These are phyloP conservation scores for Heliconius aoede DNA, from an alignment of 2,888 invertebrate species.

Conservation along the genomic window DNA sequence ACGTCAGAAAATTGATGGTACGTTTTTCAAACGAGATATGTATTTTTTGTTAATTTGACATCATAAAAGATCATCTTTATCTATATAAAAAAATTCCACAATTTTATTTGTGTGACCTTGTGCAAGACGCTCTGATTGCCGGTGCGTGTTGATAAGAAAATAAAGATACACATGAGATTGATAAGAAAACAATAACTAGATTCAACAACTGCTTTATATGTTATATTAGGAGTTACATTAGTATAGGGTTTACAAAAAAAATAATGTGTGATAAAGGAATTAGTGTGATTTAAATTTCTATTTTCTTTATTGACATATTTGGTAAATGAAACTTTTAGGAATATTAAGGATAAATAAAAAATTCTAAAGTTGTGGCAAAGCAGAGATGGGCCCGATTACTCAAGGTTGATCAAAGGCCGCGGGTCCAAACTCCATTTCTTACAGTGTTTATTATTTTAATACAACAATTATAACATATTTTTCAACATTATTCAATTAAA, in stretches of 20 bases:
- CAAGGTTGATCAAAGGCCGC: background rate
- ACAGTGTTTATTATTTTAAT: background rate
- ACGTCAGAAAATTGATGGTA: background rate
- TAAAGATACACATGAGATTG: constrained; percentile 38
- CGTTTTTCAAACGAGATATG: background rate
- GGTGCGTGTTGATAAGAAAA: constrained; percentile 39
- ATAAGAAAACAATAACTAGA: constrained; percentile 40
- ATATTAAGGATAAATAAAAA: constrained; percentile 1
- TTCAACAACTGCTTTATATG: background rate
- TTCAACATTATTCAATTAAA: background rate
- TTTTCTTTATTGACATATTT: no score
- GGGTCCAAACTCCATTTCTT: background rate
- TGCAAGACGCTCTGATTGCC: constrained; percentile 35
- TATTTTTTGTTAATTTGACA: constrained; percentile 1
- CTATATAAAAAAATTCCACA: background rate
- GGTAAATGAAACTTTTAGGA: background rate
- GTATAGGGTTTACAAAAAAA: background rate
- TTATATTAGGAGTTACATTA: background rate
- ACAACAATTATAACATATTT: background rate
- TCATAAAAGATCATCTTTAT: background rate
- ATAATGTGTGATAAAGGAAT: no score
- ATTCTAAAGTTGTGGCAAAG: background rate
- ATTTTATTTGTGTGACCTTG: constrained; percentile 39
- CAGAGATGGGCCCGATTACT: background rate
- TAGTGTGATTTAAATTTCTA: no score